phyloP scores from a whole-genome alignment of 2,797 vertebrate species.

The Glossophaga mutica region DNA sequence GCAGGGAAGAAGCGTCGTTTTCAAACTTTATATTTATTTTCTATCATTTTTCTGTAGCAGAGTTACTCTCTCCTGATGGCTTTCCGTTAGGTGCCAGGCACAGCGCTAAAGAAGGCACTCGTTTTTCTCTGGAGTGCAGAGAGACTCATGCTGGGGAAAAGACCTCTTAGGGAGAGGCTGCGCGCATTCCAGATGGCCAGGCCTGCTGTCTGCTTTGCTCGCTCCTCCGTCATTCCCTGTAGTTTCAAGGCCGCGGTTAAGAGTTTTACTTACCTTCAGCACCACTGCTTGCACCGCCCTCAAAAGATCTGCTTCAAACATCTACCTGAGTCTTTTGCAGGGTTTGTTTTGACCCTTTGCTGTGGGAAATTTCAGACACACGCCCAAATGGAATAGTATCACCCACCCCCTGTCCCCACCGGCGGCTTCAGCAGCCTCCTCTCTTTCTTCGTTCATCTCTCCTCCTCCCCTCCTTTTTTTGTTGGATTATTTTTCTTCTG shows the following conservation, averaged over 20 bases:
- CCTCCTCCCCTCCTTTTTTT: background rate
- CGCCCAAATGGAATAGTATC: background rate
- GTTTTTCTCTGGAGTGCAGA: background rate
- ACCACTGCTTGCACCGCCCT: background rate
- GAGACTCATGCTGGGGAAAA: background rate
- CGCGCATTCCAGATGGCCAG: background rate
- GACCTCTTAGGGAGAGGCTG: background rate
- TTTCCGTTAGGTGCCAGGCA: background rate
- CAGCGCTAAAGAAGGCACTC: background rate
- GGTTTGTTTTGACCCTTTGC: background rate
- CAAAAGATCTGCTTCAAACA: background rate
- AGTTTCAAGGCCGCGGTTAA: background rate
- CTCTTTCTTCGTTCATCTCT: background rate
- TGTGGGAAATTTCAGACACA: background rate
- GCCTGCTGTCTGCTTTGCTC: background rate
- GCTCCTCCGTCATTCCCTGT: background rate
- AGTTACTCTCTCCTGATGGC: background rate
- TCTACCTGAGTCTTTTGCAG: background rate
- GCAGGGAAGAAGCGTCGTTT: background rate
- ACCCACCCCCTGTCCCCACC: rapidly evolving
- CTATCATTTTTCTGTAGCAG: background rate
- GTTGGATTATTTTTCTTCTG: background rate
- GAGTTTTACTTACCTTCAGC: background rate
- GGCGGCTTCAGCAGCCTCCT: background rate
- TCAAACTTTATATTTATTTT: background rate